Conservation (phyloP, 2,113 vertebrate genomes). For the Phaethornis superciliosus region DNA sequence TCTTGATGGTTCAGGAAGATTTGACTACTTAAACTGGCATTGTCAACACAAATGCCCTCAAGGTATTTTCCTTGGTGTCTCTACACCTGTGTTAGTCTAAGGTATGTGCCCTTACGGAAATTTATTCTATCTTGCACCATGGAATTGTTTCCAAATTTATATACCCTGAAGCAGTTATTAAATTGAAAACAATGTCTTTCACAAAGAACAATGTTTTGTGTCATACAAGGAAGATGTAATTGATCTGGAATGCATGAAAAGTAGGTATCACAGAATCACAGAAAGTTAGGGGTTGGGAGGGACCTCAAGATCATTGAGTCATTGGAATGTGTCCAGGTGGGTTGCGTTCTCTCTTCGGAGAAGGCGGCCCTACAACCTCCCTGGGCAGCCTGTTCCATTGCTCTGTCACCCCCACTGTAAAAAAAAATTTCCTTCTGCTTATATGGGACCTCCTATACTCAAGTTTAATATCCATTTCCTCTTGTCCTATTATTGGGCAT, state of each 20-base stretch:
- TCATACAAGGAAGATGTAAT: neutral
- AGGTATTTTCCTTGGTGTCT: neutral
- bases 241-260: neutral
- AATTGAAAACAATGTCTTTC: slow-evolving; percentile 19
- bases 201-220: neutral
- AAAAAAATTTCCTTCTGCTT: no score
- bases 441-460: no score
- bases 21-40: neutral
- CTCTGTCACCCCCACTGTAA: no score
- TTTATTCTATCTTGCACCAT: neutral
- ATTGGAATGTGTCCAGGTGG: no score
- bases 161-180: neutral
- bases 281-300: no score
- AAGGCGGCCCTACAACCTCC: no score
- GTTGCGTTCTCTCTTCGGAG: no score
- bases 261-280: neutral
- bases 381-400: no score
- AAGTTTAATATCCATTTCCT: no score
- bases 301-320: no score
- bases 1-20: neutral
- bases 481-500: no score
- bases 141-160: slow-evolving; percentile 20
- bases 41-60: neutral
- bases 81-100: neutral
- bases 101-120: neutral